Percentiles rank a stretch among this genome's conserved stretches.
Evolutionary conservation across 2,888 invertebrate genomes (phyloP).

Genomic region (Kryphioiulus occultus): DNA sequence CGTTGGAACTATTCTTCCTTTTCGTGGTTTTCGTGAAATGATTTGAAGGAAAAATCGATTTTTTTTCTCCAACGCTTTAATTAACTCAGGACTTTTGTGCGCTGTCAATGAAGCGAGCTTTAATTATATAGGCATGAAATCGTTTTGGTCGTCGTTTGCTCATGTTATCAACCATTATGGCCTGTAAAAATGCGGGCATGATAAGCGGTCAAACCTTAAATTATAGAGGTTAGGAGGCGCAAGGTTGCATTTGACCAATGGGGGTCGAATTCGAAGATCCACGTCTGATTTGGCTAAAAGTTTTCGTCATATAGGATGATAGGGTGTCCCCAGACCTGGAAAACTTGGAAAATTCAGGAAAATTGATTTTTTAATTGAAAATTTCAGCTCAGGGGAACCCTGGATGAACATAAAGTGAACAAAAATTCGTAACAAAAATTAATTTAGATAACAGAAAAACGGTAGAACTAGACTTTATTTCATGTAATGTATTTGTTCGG

Average conservation of each 20-base stretch:
- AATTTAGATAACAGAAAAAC: too few species aligned
- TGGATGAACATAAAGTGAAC: too few species aligned
- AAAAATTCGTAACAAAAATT: too few species aligned
- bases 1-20: not conserved
- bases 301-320: too few species aligned
- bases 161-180: not conserved
- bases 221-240: not conserved
- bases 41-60: not conserved
- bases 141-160: not conserved
- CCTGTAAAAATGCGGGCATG: not conserved
- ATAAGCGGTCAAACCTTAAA: not conserved
- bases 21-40: slow-evolving; percentile 3
- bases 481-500: too few species aligned
- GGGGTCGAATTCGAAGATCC: not conserved
- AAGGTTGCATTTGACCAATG: not conserved
- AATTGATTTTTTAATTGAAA: too few species aligned
- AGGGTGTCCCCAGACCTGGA: too few species aligned
- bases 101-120: not conserved
- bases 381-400: too few species aligned
- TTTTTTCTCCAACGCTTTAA: not conserved
- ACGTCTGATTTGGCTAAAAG: too few species aligned
- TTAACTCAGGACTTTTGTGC: not conserved
- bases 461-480: too few species aligned
- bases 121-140: not conserved
- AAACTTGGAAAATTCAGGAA: too few species aligned